Conservation (phyloP, 2,113 vertebrate genomes). For the Pseudorasbora parva region DNA sequence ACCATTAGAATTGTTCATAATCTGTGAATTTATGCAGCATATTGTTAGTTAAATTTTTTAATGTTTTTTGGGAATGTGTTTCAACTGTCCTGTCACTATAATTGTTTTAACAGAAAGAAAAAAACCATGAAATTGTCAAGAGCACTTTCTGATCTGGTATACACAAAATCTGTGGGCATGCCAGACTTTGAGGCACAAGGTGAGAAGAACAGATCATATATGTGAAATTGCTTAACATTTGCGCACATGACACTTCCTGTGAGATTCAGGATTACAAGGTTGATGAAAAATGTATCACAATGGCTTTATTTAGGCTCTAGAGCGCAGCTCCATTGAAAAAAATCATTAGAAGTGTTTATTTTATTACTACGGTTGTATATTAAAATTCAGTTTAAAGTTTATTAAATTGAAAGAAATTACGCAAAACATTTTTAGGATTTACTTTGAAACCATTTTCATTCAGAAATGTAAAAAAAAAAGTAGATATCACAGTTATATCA, state of each 20-base stretch:
- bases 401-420: neutral
- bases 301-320: constrained; percentile 6
- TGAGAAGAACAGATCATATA: constrained; percentile 61
- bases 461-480: too few relatives aligned
- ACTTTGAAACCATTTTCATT: too few relatives aligned
- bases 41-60: neutral
- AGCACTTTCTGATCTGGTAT: constrained; percentile 95
- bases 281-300: neutral
- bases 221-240: neutral
- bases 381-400: neutral
- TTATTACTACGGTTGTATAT: neutral
- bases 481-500: too few relatives aligned
- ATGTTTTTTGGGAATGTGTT: neutral
- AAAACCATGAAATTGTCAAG: constrained; percentile 97
- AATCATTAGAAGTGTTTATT: neutral
- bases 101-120: constrained; percentile 78
- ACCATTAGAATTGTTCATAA: neutral
- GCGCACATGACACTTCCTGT: neutral
- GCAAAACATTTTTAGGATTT: too few relatives aligned
- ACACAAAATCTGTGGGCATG: constrained; percentile 90
- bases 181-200: constrained; percentile 90
- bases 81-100: neutral
- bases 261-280: neutral
- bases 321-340: too few relatives aligned
- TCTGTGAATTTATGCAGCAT: neutral